These are phyloP conservation scores for Noturus placidus DNA, from an alignment of 2,113 vertebrate species.

Conservation along the genomic window DNA sequence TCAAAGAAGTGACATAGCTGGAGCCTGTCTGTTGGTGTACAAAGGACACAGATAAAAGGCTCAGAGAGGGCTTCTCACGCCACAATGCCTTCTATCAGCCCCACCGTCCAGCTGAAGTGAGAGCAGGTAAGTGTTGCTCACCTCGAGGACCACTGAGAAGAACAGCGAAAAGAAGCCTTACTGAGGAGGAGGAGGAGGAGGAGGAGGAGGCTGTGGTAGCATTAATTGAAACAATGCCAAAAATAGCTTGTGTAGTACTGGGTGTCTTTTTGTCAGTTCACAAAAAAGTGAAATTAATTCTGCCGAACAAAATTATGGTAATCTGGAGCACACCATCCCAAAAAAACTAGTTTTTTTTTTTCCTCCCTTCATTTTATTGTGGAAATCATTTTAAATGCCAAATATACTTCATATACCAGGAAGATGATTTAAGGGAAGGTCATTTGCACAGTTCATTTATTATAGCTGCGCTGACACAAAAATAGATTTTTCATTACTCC, in stretches of 20 bases:
- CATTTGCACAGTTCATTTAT: neutral
- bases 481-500: conserved; percentile 21
- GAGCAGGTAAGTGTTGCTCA: conserved; percentile 8
- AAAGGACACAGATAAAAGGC: conserved; percentile 32
- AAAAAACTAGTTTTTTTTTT: neutral
- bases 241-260: conserved; percentile 16
- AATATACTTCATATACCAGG: neutral
- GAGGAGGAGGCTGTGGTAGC: neutral
- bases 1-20: conserved; percentile 38
- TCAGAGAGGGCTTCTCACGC: conserved; percentile 10
- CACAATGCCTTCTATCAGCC: conserved; percentile 32
- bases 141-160: neutral
- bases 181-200: neutral
- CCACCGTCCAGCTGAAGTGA: neutral
- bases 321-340: neutral
- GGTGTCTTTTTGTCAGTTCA: neutral
- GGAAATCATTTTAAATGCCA: neutral
- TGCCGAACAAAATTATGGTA: neutral
- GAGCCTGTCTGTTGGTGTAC: conserved; percentile 19
- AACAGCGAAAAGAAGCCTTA: neutral
- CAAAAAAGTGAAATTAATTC: neutral
- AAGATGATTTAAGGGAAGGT: neutral
- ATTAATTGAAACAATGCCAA: conserved; percentile 38
- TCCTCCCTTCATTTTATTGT: neutral
- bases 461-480: neutral